These are phyloP conservation scores for Oreohelix idahoensis DNA, from an alignment of 1,140 invertebrate species.

Conservation along the genomic window DNA sequence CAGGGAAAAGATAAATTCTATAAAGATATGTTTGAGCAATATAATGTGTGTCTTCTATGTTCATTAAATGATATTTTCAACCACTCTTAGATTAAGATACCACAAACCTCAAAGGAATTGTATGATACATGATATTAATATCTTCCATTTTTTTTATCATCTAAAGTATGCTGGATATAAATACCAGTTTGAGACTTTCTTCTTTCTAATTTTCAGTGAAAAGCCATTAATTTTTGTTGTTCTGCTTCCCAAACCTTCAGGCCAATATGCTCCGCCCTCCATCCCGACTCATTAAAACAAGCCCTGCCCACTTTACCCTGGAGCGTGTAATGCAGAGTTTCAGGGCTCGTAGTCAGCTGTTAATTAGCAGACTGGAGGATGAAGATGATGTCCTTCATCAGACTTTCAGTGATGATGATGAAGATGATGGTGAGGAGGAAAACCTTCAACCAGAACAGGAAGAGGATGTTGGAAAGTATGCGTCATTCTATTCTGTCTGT, in stretches of 20 bases:
- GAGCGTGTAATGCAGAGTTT: conserved; percentile 73
- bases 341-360: conserved; percentile 70
- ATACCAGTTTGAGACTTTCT: too few species aligned
- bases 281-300: conserved; percentile 70
- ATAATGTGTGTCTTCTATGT: too few species aligned
- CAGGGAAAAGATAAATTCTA: too few species aligned
- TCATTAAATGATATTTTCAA: too few species aligned
- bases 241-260: neutral
- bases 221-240: too few species aligned
- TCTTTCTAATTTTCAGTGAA: too few species aligned
- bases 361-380: conserved; percentile 70
- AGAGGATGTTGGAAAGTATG: conserved; percentile 17
- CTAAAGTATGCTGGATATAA: neutral
- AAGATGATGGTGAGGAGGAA: conserved; percentile 35
- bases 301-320: conserved; percentile 70
- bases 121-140: too few species aligned
- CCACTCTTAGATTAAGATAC: too few species aligned
- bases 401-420: conserved; percentile 60
- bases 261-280: conserved; percentile 50
- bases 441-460: neutral
- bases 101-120: too few species aligned
- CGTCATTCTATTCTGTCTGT: neutral
- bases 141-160: neutral
- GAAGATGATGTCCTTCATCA: conserved; percentile 71
- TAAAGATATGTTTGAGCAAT: too few species aligned